Base-by-base conservation (phyloP, 2,888 invertebrate genomes). In the Parnassius smintheus region DNA sequence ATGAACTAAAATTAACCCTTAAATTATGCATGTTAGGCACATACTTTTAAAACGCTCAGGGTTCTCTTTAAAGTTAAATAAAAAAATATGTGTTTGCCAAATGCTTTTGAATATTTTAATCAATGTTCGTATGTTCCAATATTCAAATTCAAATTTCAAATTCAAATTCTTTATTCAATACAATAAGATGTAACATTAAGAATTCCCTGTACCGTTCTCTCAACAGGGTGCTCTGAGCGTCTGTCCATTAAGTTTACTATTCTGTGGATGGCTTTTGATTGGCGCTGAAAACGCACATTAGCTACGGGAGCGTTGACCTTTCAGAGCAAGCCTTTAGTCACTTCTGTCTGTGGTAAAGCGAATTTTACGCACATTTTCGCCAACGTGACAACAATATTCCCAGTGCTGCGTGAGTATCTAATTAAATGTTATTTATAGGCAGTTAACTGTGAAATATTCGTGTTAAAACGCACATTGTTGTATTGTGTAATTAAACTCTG, bases 201-300 rank as follows among this genome's bases (percentile, higher is more conserved):
- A 8, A 62, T 51, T 61, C 18, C 50, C 13, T 59, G 41, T 42
- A 49, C 50, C 50, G 45, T 59, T 46, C 58, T 46, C 55, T 44
- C 52, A 51, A 62, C 77, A 93, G 91, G 94, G 94, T 9, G 93
- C 93, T 11, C 76, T 94, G 45, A 84, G 86, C 59, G 94, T 94
- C 0, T 91, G 90, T 67, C 75, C 93, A 42, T 75, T 87, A 61
- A 92, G 93, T 69, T 73, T 93, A 2, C 69, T 91, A 13, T 80
- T 92, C 22, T 90, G 93, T 63, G 86, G 90, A n/a, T 92, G 90
- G 85, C 78, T 93, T 11, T 81, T 93, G 51, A 83, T 92, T 61
- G 93, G 93, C 18, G 91, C 92, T 45, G 92, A 92, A 76, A 87
- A 86, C 69, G 89, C 18, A 1, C 91, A 45, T 73, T 88, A 3